Conservation (phyloP, 2,888 invertebrate genomes). For the Biston betularia region DNA sequence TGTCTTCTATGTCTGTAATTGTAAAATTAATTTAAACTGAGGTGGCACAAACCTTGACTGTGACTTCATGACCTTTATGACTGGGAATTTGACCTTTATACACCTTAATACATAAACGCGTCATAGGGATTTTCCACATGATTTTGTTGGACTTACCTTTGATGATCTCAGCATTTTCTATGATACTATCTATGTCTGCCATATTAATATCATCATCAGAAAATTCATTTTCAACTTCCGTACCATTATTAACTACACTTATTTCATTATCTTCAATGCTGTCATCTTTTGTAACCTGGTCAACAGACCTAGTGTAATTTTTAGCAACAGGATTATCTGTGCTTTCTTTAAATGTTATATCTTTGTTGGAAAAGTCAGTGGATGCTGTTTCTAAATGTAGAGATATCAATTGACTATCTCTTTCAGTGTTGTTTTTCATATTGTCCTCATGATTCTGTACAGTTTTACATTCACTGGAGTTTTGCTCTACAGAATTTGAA, state of each 20-base stretch:
- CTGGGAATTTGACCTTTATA: too few species aligned
- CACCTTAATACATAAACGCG: too few species aligned
- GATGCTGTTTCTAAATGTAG: constrained; percentile 62
- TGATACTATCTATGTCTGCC: constrained; percentile 72
- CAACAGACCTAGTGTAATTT: background rate
- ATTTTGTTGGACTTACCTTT: constrained; percentile 51
- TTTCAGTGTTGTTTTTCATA: constrained; percentile 38
- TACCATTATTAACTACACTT: constrained; percentile 32
- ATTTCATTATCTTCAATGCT: constrained; percentile 19
- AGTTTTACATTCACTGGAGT: background rate
- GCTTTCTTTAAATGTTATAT: background rate
- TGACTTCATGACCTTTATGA: too few species aligned
- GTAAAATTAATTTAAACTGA: background rate
- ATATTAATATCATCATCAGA: constrained; percentile 72
- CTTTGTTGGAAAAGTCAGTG: constrained; percentile 25
- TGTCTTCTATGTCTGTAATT: constrained; percentile 53
- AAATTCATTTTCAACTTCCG: constrained; percentile 56
- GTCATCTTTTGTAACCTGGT: constrained; percentile 22
- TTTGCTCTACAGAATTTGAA: constrained; percentile 1
- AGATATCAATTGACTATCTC: constrained; percentile 57
- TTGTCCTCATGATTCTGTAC: background rate
- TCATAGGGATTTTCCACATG: background rate
- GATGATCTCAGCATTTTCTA: constrained; percentile 69
- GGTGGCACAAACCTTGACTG: background rate
- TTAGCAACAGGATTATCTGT: background rate